A percentile compares a stretch with the other conserved stretches of the same genome.
These are phyloP conservation scores for Colostygia pectinataria DNA, from an alignment of 2,888 invertebrate genomes.

Conservation along the genomic window DNA sequence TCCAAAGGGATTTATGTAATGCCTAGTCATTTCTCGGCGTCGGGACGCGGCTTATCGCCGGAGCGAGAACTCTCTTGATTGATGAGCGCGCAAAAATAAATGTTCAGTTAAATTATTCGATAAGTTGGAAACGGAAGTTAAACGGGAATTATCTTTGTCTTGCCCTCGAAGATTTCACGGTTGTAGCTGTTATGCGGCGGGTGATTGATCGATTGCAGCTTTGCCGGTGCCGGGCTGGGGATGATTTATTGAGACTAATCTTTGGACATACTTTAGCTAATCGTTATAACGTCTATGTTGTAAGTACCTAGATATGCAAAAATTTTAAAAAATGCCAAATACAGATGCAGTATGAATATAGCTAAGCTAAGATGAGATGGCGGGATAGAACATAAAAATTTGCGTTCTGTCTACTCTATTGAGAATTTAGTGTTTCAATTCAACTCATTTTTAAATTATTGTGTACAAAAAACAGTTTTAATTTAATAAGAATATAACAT, in stretches of 20 bases:
- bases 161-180: slow-evolving; percentile 79
- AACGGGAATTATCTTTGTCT: slow-evolving; percentile 84
- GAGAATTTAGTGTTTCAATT: too few species aligned
- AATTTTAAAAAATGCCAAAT: too few species aligned
- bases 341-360: too few species aligned
- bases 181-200: slow-evolving; percentile 75
- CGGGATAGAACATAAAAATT: too few species aligned
- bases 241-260: slow-evolving; percentile 38
- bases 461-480: too few species aligned
- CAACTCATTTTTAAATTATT: too few species aligned
- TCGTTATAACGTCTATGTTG: too few species aligned
- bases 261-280: slow-evolving; percentile 32
- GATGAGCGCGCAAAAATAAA: slow-evolving; percentile 84
- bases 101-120: slow-evolving; percentile 85
- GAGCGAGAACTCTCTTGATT: slow-evolving; percentile 81
- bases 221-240: slow-evolving; percentile 30
- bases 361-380: too few species aligned
- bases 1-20: slow-evolving; percentile 84
- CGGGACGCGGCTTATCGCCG: slow-evolving; percentile 81
- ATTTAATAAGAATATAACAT: too few species aligned
- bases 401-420: too few species aligned
- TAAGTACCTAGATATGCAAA: too few species aligned
- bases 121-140: slow-evolving; percentile 84
- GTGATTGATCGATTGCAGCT: slow-evolving; percentile 75
- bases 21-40: slow-evolving; percentile 85